phyloP scores from a whole-genome alignment of 2,888 invertebrate genomes.

The Erynnis tages region DNA sequence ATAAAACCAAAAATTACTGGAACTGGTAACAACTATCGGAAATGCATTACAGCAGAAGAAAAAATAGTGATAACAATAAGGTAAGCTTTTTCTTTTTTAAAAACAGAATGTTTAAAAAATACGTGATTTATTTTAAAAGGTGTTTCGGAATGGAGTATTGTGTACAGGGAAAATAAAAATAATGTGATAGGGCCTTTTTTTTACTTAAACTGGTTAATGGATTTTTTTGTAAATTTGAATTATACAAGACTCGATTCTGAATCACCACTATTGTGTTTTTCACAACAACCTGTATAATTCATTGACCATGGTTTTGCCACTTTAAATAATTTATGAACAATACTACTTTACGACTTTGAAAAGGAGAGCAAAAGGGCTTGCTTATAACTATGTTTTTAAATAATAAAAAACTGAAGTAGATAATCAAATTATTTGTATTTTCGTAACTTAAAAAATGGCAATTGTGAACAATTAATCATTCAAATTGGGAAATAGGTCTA shows the following conservation, averaged over 20 bases:
- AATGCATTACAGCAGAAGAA: slow-evolving; percentile 30
- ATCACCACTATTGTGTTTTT: slow-evolving; percentile 24
- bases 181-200: slow-evolving; percentile 30
- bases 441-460: slow-evolving; percentile 28
- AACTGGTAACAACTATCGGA: slow-evolving; percentile 30
- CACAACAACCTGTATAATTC: slow-evolving; percentile 29
- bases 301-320: slow-evolving; percentile 31
- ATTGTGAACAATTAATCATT: slow-evolving; percentile 24
- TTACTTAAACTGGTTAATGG: slow-evolving; percentile 13
- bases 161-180: slow-evolving; percentile 28
- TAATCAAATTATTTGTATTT: slow-evolving; percentile 21
- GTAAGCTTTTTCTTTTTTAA: slow-evolving; percentile 18
- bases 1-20: slow-evolving; percentile 30
- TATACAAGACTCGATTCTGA: slow-evolving; percentile 24
- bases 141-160: slow-evolving; percentile 20
- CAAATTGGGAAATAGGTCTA: slow-evolving; percentile 25
- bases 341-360: slow-evolving; percentile 32
- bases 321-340: slow-evolving; percentile 32
- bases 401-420: slow-evolving; percentile 32
- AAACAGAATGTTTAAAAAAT: slow-evolving; percentile 28
- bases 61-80: slow-evolving; percentile 29
- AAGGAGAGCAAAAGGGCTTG: slow-evolving; percentile 31
- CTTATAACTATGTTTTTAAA: slow-evolving; percentile 32
- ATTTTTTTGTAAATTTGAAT: slow-evolving; percentile 25
- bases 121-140: slow-evolving; percentile 26